Percentiles rank a stretch among this genome's conserved stretches.
Evolutionary conservation across 2,888 invertebrate species (phyloP).

Genomic region (Mesoligia furuncula): DNA sequence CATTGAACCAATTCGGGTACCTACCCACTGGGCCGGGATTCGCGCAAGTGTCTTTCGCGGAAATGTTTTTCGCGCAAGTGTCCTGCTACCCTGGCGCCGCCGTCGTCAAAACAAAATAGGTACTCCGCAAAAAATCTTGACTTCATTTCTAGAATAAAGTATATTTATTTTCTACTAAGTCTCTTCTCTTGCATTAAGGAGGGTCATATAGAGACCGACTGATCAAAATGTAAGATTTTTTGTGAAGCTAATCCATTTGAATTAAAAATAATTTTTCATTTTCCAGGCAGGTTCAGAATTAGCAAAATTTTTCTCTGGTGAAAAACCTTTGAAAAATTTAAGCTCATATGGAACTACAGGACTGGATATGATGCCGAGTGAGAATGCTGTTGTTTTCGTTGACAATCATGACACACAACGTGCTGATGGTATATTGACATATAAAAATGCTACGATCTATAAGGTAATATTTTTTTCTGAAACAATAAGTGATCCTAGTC

Average conservation of each 20-base stretch:
- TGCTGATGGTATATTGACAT: constrained; percentile 91
- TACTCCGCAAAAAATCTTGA: not conserved
- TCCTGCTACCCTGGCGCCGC: too few species aligned
- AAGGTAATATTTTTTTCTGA: constrained; percentile 84
- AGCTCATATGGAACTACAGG: constrained; percentile 79
- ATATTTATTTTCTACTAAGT: not conserved
- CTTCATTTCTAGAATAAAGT: not conserved
- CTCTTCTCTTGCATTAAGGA: not conserved
- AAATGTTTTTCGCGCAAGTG: too few species aligned
- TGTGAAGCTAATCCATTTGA: not conserved
- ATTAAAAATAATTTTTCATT: not conserved
- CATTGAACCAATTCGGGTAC: too few species aligned
- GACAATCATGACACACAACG: constrained; percentile 98
- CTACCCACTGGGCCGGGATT: too few species aligned
- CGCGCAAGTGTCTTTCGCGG: too few species aligned
- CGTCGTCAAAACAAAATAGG: not conserved
- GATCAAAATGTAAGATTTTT: not conserved
- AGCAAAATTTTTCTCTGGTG: constrained; percentile 89
- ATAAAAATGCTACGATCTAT: constrained; percentile 92
- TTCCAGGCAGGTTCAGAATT: constrained; percentile 87
- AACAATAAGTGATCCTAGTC: not conserved
- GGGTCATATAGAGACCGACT: not conserved
- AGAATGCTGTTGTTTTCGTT: constrained; percentile 93
- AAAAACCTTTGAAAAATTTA: constrained; percentile 89
- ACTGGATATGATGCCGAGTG: constrained; percentile 89